phyloP scores from a whole-genome alignment of 2,113 vertebrate species.

The Tachysurus vachellii region DNA sequence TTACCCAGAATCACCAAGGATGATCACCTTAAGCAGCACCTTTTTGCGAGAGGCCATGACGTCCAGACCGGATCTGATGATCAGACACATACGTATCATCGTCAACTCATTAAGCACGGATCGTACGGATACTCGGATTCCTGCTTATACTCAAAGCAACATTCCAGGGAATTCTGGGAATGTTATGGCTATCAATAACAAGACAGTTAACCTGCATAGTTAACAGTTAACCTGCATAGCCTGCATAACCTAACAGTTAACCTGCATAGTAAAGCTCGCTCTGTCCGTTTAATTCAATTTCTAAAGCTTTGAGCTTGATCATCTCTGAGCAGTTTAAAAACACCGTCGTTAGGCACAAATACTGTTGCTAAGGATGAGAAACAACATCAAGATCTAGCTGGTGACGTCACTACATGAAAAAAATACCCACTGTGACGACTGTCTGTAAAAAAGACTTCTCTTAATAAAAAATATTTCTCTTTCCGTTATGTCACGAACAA shows the following conservation, averaged over 20 bases:
- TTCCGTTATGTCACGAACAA: background rate
- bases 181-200: background rate
- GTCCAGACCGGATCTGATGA: slow-evolving; percentile 42
- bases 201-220: background rate
- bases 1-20: slow-evolving; percentile 65
- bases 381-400: background rate
- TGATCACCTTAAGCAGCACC: slow-evolving; percentile 64
- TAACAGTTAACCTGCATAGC: too few relatives aligned
- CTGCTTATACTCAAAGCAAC: background rate
- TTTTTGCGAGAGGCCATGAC: slow-evolving; percentile 63
- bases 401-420: slow-evolving; percentile 23
- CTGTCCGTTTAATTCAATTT: background rate
- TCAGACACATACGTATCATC: background rate
- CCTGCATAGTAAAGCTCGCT: background rate
- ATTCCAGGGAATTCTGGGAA: background rate
- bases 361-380: background rate
- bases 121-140: background rate
- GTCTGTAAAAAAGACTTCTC: background rate
- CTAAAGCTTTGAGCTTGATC: too few relatives aligned
- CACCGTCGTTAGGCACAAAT: background rate
- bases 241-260: too few relatives aligned
- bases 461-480: background rate
- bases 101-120: background rate
- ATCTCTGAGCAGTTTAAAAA: background rate
- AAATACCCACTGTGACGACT: background rate